Base-by-base conservation (phyloP, 2,888 invertebrate species). In the Lepidocyrtoides sp. region DNA sequence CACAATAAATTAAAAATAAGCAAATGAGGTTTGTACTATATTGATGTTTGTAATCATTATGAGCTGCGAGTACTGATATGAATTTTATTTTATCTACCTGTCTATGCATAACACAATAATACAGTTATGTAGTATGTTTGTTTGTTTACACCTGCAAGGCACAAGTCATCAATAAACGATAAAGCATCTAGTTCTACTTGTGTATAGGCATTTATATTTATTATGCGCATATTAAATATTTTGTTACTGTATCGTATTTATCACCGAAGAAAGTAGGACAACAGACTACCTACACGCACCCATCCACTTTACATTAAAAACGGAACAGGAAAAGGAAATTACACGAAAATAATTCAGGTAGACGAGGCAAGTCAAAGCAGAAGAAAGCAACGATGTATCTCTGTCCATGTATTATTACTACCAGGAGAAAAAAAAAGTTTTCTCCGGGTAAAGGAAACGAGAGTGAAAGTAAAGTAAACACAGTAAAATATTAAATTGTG, bases 401-500 rank as follows among this genome's bases (percentile, higher is more conserved):
- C 29, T 29, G 8, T 69, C 5, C 69, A 66, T 66, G n/a, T 5
- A 66, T 66, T 66, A 66, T 66, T 69, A 41, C 41, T n/a, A n/a
- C n/a, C n/a, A n/a, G n/a, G n/a, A n/a, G n/a, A n/a, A n/a, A 23
- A 17, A 20, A n/a, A 69, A n/a, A 32, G 4, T 17, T 41, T 36
- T 10, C 12, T 20, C 0, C 14, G 0, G 10, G 14, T 66, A n/a
- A n/a, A n/a, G n/a, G 72, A 44, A 36, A 41, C 3, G n/a, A 26
- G 77, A 17, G n/a, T 10, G 36, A 57, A 36, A 57, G 8, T 10
- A 5, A 79, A 79, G 29, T 57, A 57, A 77, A 72, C 32, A 48
- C 7, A 84, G 32, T 51, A 26, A 85, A 51, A 85, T 85, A 85
- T 85, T 72, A 85, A 85, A 85, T 72, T 85, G 41, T 54, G 23